Conservation (phyloP, 2,888 invertebrate genomes). For the Punctoribates punctum region DNA sequence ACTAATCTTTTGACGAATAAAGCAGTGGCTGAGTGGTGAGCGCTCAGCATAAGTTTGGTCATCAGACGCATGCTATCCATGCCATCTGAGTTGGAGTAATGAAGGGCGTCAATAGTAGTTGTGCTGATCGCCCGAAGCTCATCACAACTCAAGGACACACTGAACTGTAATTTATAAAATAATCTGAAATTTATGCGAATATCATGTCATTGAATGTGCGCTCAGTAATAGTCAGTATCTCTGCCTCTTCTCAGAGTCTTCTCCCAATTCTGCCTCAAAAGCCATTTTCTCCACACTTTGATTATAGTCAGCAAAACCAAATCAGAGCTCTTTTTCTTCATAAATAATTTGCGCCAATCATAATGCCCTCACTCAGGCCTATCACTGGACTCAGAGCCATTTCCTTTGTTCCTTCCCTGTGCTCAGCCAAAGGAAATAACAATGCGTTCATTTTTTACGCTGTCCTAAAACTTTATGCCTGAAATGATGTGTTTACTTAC, state of each 20-base stretch:
- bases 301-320: background rate
- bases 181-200: slow-evolving; percentile 34
- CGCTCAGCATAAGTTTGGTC: background rate
- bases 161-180: slow-evolving; percentile 28
- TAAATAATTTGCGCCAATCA: slow-evolving; percentile 30
- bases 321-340: slow-evolving; percentile 1
- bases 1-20: slow-evolving; percentile 26
- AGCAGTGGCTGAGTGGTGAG: background rate
- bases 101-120: slow-evolving; percentile 26
- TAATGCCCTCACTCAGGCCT: background rate
- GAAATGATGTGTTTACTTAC: slow-evolving; percentile 4
- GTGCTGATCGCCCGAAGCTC: slow-evolving; percentile 18
- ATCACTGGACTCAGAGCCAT: slow-evolving; percentile 16
- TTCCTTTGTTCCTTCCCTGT: slow-evolving; percentile 25
- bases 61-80: slow-evolving; percentile 7
- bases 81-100: slow-evolving; percentile 2
- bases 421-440: slow-evolving; percentile 30
- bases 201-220: slow-evolving; percentile 29
- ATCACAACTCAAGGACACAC: slow-evolving; percentile 32
- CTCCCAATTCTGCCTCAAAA: background rate
- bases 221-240: background rate
- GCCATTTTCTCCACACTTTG: background rate
- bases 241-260: background rate
- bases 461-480: slow-evolving; percentile 7
- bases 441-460: slow-evolving; percentile 26